Evolutionary conservation across 2,113 vertebrate species (phyloP).

Genomic region (Macquaria australasica): DNA sequence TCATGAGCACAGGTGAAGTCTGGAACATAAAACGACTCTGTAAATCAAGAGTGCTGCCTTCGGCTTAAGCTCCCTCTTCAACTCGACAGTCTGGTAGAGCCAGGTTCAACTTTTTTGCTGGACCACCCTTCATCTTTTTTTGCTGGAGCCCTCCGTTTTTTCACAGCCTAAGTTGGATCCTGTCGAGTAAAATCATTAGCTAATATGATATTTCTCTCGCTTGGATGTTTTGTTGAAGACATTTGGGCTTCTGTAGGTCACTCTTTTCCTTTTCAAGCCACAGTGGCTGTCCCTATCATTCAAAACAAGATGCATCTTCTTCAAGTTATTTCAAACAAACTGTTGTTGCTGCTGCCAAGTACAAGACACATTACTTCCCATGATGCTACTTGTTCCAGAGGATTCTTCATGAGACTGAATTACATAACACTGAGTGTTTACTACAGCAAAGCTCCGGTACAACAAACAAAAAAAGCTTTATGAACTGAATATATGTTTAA

Average conservation of each 20-base stretch:
- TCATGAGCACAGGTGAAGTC: neutral
- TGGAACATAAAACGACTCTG: neutral
- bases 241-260: conserved; percentile 11
- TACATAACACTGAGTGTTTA: conserved; percentile 62
- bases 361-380: conserved; percentile 52
- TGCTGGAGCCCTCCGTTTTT: neutral
- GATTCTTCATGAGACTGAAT: conserved; percentile 45
- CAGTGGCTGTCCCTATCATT: conserved; percentile 21
- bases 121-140: neutral
- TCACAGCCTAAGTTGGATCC: neutral
- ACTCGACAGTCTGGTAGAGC: neutral
- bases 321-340: conserved; percentile 47
- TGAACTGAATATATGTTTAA: conserved; percentile 39
- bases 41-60: neutral
- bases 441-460: conserved; percentile 22
- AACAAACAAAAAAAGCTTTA: conserved; percentile 57
- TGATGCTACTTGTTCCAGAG: conserved; percentile 56
- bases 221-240: neutral
- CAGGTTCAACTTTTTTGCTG: neutral
- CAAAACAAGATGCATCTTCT: conserved; percentile 32
- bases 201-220: neutral
- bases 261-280: conserved; percentile 21
- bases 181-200: neutral
- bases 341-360: conserved; percentile 43
- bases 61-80: neutral